phyloP scores from a whole-genome alignment of 1,140 invertebrate genomes.

The Saccostrea glomerata region DNA sequence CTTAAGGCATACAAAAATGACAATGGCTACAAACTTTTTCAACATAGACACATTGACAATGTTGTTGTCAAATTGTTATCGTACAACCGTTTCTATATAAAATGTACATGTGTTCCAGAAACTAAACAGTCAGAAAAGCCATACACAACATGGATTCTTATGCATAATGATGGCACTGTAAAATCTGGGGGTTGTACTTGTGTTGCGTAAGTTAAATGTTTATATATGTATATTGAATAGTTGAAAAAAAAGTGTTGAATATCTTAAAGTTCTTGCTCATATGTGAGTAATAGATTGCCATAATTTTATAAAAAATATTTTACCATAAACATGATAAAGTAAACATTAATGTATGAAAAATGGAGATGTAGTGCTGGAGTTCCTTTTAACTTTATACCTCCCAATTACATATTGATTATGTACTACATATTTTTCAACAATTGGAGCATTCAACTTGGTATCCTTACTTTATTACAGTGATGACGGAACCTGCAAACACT shows the following conservation, averaged over 20 bases:
- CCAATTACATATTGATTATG: too few species aligned
- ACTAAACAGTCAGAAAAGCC: constrained; percentile 26
- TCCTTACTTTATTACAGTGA: constrained; percentile 42
- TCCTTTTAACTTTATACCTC: too few species aligned
- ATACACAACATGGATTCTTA: constrained; percentile 39
- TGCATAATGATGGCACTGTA: constrained; percentile 11
- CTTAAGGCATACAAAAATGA: constrained; percentile 36
- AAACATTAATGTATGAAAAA: too few species aligned
- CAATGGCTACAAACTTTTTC: constrained; percentile 28
- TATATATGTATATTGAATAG: background rate
- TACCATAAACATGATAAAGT: too few species aligned
- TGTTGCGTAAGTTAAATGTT: constrained; percentile 47
- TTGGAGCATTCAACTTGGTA: background rate
- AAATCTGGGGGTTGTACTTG: constrained; percentile 43
- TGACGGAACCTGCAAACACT: constrained; percentile 49
- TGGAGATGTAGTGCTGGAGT: too few species aligned
- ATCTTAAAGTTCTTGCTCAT: too few species aligned
- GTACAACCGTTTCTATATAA: constrained; percentile 22
- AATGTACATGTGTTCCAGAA: constrained; percentile 23
- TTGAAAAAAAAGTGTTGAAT: too few species aligned
- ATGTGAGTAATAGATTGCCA: too few species aligned
- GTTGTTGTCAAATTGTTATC: background rate
- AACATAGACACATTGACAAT: constrained; percentile 19
- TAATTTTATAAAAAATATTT: too few species aligned
- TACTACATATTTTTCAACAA: too few species aligned